Base-by-base conservation (phyloP, 1,140 invertebrate species). In the Bombus sylvicola region DNA sequence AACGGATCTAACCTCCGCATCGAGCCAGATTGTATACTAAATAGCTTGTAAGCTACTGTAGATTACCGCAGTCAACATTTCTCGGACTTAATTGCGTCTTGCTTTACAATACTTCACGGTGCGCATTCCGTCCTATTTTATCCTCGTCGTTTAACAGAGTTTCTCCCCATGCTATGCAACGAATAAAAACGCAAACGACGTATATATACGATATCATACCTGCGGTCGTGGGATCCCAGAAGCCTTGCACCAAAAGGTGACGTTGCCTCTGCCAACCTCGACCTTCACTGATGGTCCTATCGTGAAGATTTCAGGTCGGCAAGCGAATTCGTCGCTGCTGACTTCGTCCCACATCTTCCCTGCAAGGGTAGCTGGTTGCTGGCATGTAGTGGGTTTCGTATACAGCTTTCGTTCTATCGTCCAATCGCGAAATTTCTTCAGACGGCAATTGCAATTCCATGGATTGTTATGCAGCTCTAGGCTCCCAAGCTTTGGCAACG, bases 361-460 rank as follows among this genome's bases (percentile, higher is more conserved):
- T 0, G 95, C 93, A 1, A 98, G 94, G 86, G 96, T 95, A 0
- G 95, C 86, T 1, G 98, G 98, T 87, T 97, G 96, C 22, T 94
- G 94, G 92, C 98, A 98, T 8, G 95, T 95, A 10, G 97, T 98
- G 0, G 97, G 96, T 15, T 96, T 95, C 0, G 97, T 97, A 84
- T 98, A 97, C 1, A 98, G 93, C n/a, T 97, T 97, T 59, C 96
- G 96, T 53, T 96, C 95, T 1, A 98, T 96, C 18, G 97, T 95
- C 96, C 97, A 98, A 88, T 98, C 96, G 39, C 97, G 96, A 86
- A 99, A 98, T 13, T 95, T 96, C 89, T 97, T 97, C 72, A 99
- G 94, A 81, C 97, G 96, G 90, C 98, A 99, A 93, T 98, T 98
- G 92, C 98, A 99, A 68, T 97, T 96, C 98, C 98, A 99, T 0